Base-by-base conservation (phyloP, 2,888 invertebrate genomes). In the Eupithecia inturbata region DNA sequence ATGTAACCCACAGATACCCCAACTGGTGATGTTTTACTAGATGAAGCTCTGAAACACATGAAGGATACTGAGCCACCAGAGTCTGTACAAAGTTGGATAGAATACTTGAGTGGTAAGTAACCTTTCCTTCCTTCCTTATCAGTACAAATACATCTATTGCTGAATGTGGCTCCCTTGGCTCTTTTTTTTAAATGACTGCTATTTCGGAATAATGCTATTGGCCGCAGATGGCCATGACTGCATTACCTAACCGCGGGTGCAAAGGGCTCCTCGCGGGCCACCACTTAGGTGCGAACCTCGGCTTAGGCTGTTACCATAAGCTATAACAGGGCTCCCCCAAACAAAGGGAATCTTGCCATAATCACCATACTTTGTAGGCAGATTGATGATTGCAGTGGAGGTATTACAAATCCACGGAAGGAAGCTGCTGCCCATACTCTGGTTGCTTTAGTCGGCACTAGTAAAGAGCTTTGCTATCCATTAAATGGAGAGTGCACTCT, bases 71-170 rank as follows among this genome's bases (percentile, higher is more conserved):
- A 99, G 87, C 99, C 99, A 63, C 97, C 98, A 74, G 99, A 99
- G 95, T 97, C 98, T 74, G 98, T 99, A 62, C 99, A 99, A 92
- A 98, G 98, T 93, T 99, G 99, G 99, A 99, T 99, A 92, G 99
- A 99, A 95, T 99, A 99, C 95, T 95, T 99, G 68, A 99, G 99
- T 95, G 99, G 99, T 98, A 90, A 90, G 95, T 93, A 71, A 19
- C 66, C 33, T 60, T n/a, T 39, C 39, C 39, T 53, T 10, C 49
- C 10, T 39, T 14, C 64, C 10, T 36, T 7, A 66, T 31, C 49
- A 53, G 10, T 22, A 53, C 49, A 31, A 12, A 57, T 22, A 12
- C 49, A 9, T 49, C 19, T 19, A 9, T 7, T 53, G 53, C 28
- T 60, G 28, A 26, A 60, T 60, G 28, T 28, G 4, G 1, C 19